phyloP scores from a whole-genome alignment of 2,797 vertebrate genomes.

The Meriones psammophilus region DNA sequence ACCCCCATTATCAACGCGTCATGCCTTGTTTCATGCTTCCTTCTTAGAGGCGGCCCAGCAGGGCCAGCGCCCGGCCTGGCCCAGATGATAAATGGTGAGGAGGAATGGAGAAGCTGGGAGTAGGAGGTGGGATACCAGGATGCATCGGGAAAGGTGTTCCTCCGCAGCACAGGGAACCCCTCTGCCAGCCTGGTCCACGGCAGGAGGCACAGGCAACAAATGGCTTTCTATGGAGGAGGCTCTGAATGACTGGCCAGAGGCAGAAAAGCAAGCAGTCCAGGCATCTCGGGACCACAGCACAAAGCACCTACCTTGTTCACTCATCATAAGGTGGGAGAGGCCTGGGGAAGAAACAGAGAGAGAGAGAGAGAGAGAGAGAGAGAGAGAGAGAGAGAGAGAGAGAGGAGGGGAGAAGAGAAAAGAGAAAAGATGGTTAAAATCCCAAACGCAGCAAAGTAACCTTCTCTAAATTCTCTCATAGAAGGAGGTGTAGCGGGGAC shows the following conservation, averaged over 20 bases:
- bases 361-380: too few species aligned
- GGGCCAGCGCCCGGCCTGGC: slow-evolving; percentile 29
- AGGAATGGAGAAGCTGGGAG: slow-evolving; percentile 68
- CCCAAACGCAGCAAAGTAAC: slow-evolving; percentile 86
- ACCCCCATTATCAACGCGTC: slow-evolving; percentile 76
- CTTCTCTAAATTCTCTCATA: not conserved
- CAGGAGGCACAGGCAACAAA: slow-evolving; percentile 72
- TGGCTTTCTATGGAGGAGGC: slow-evolving; percentile 63
- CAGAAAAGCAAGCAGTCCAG: slow-evolving; percentile 65
- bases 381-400: slow-evolving; percentile 66
- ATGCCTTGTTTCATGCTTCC: slow-evolving; percentile 82
- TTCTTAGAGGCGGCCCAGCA: slow-evolving; percentile 68
- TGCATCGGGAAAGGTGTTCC: slow-evolving; percentile 39
- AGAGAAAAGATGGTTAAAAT: slow-evolving; percentile 86
- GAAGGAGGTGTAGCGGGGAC: not conserved
- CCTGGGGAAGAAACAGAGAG: slow-evolving; percentile 88
- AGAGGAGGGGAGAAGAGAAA: slow-evolving; percentile 83
- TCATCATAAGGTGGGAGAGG: slow-evolving; percentile 98
- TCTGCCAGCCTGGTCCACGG: slow-evolving; percentile 64
- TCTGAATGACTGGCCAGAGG: slow-evolving; percentile 74
- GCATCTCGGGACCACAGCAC: slow-evolving; percentile 81
- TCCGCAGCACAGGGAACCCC: not conserved
- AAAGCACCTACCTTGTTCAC: slow-evolving; percentile 96
- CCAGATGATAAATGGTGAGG: slow-evolving; percentile 75
- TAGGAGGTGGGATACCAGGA: not conserved